phyloP scores from a whole-genome alignment of 2,113 vertebrate genomes.

The Syngnathus scovelli region DNA sequence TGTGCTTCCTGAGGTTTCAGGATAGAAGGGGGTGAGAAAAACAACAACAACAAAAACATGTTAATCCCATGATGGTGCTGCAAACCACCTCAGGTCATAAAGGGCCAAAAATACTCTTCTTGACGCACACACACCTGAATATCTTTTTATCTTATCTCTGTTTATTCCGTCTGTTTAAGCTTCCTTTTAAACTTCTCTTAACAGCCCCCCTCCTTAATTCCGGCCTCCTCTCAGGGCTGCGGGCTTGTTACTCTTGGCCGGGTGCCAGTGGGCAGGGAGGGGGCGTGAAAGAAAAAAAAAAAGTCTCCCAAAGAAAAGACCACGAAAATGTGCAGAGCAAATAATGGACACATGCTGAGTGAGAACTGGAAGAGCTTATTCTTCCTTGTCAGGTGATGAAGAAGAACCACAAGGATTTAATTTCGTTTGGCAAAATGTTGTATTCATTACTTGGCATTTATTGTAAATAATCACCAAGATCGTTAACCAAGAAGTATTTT shows the following conservation, averaged over 20 bases:
- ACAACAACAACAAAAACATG: not conserved
- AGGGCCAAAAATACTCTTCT: not conserved
- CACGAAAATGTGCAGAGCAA: slow-evolving; percentile 1
- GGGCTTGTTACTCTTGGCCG: slow-evolving; percentile 47
- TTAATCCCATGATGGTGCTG: slow-evolving; percentile 22
- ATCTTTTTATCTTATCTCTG: not conserved
- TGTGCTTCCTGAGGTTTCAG: slow-evolving; percentile 12
- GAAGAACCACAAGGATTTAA: not conserved
- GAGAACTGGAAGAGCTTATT: not conserved
- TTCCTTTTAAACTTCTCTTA: slow-evolving; percentile 7
- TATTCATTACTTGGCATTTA: not conserved
- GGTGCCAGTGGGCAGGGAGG: slow-evolving; percentile 17
- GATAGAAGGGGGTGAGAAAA: not conserved
- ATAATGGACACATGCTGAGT: slow-evolving; percentile 8
- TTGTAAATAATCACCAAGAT: not conserved
- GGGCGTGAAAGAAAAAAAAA: not conserved
- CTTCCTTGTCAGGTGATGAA: slow-evolving; percentile 2
- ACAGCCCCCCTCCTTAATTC: slow-evolving; percentile 13
- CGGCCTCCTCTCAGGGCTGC: slow-evolving; percentile 25
- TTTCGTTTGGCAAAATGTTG: not conserved
- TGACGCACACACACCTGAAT: not conserved
- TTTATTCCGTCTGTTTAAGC: slow-evolving; percentile 6
- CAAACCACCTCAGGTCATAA: slow-evolving; percentile 18
- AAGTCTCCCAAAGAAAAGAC: slow-evolving; percentile 13
- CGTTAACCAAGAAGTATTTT: not conserved